These are phyloP conservation scores for Mionectes olivaceus DNA, from an alignment of 2,797 vertebrate genomes.

Conservation along the genomic window DNA sequence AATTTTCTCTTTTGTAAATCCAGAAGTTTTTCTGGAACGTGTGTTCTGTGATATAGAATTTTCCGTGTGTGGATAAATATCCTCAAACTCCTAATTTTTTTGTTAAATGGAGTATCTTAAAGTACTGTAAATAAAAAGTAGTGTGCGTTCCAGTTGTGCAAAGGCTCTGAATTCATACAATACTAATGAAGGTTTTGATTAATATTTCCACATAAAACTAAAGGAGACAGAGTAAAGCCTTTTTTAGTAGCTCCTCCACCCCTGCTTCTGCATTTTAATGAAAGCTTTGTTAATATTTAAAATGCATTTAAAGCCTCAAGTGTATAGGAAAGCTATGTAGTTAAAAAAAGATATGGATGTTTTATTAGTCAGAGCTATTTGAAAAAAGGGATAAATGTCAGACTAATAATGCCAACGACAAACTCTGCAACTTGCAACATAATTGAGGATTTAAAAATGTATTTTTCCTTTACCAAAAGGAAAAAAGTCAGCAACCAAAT, in stretches of 20 bases:
- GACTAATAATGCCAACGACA: slow-evolving; percentile 22
- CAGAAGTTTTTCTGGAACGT: neutral
- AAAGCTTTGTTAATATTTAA: slow-evolving; percentile 76
- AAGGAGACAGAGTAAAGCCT: slow-evolving; percentile 53
- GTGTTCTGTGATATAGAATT: neutral
- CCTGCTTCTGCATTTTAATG: slow-evolving; percentile 70
- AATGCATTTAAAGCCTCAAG: slow-evolving; percentile 57
- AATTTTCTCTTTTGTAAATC: neutral
- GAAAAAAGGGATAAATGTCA: slow-evolving; percentile 50
- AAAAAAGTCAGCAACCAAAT: neutral
- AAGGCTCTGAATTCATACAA: slow-evolving; percentile 25
- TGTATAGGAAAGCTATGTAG: neutral
- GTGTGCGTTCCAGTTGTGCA: neutral
- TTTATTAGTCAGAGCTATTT: slow-evolving; percentile 67
- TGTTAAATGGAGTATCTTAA: neutral
- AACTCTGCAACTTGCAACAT: slow-evolving; percentile 33
- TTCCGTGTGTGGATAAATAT: neutral
- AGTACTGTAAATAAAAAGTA: neutral
- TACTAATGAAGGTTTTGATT: slow-evolving; percentile 74
- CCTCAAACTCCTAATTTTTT: neutral
- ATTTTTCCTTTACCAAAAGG: neutral
- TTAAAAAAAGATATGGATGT: slow-evolving; percentile 7
- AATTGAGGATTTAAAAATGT: slow-evolving; percentile 36
- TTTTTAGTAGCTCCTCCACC: slow-evolving; percentile 43
- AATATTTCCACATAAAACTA: slow-evolving; percentile 65